These are phyloP conservation scores for Chaenocephalus aceratus DNA, from an alignment of 2,113 vertebrate genomes.

Conservation along the genomic window DNA sequence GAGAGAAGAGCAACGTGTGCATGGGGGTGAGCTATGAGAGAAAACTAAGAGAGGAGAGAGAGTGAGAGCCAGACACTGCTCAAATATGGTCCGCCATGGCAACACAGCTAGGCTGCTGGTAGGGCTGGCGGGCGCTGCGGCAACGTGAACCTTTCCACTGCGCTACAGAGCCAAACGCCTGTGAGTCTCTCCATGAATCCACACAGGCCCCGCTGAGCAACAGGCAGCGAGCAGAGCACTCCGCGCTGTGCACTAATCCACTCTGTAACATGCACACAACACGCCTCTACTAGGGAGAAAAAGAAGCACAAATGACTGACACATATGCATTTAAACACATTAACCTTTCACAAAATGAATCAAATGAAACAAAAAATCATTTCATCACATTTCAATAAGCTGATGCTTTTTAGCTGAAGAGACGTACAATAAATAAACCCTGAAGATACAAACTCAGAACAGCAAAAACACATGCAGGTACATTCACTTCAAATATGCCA, in stretches of 20 bases:
- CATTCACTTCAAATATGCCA: too few relatives aligned
- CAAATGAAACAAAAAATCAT: too few relatives aligned
- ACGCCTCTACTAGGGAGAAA: background rate
- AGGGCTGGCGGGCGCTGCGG: slow-evolving; percentile 83
- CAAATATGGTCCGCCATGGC: slow-evolving; percentile 85
- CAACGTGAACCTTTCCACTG: slow-evolving; percentile 82
- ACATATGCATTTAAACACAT: background rate
- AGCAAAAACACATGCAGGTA: too few relatives aligned
- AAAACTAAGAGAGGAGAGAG: slow-evolving; percentile 48
- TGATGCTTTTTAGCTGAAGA: too few relatives aligned
- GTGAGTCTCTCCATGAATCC: slow-evolving; percentile 66
- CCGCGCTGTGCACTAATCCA: slow-evolving; percentile 50
- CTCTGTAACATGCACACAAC: slow-evolving; percentile 4
- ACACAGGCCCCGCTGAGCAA: slow-evolving; percentile 73
- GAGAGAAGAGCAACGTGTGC: slow-evolving; percentile 2
- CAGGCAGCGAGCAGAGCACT: slow-evolving; percentile 68
- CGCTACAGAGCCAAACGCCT: slow-evolving; percentile 77
- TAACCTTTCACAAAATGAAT: too few relatives aligned
- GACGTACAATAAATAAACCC: too few relatives aligned
- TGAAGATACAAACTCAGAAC: too few relatives aligned
- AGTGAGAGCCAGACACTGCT: slow-evolving; percentile 80
- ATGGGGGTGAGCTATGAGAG: slow-evolving; percentile 50
- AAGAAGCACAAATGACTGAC: background rate
- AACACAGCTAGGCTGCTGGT: slow-evolving; percentile 84
- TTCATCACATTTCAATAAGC: too few relatives aligned